phyloP scores from a whole-genome alignment of 2,888 invertebrate genomes.

The Magallana nippona region DNA sequence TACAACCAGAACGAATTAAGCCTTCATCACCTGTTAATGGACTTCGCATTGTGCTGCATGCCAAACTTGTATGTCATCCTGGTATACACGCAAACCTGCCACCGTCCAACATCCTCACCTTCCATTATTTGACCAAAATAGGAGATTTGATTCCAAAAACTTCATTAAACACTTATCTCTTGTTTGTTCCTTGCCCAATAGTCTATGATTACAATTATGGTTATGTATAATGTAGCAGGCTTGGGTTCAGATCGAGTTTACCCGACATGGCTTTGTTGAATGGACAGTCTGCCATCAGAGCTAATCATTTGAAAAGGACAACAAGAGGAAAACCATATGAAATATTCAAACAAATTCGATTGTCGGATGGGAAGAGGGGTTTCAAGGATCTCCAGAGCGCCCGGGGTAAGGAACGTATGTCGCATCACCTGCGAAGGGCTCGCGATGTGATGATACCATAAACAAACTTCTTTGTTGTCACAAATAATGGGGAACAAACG shows the following conservation, averaged over 20 bases:
- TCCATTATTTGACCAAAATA: slow-evolving; percentile 18
- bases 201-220: slow-evolving; percentile 24
- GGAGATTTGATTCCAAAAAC: slow-evolving; percentile 14
- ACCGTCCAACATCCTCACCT: slow-evolving; percentile 19
- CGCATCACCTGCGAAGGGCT: slow-evolving; percentile 31
- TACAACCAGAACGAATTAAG: slow-evolving; percentile 35
- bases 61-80: slow-evolving; percentile 34
- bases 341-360: slow-evolving; percentile 30
- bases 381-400: slow-evolving; percentile 3
- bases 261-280: not conserved
- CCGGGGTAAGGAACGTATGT: slow-evolving; percentile 14
- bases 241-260: slow-evolving; percentile 14
- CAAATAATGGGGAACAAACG: slow-evolving; percentile 1
- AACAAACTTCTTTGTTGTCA: slow-evolving; percentile 37
- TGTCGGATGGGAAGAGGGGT: not conserved
- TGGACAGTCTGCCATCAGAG: not conserved
- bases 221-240: slow-evolving; percentile 27
- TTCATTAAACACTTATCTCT: slow-evolving; percentile 18
- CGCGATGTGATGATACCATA: slow-evolving; percentile 25
- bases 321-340: slow-evolving; percentile 33
- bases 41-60: slow-evolving; percentile 34
- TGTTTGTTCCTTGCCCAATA: slow-evolving; percentile 2
- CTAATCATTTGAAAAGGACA: slow-evolving; percentile 32
- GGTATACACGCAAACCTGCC: slow-evolving; percentile 28
- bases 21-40: slow-evolving; percentile 44